Evolutionary conservation across 1,140 invertebrate genomes (phyloP), one percentile per base, ranked within the genome.

Genomic region (Ceratina australensis): DNA sequence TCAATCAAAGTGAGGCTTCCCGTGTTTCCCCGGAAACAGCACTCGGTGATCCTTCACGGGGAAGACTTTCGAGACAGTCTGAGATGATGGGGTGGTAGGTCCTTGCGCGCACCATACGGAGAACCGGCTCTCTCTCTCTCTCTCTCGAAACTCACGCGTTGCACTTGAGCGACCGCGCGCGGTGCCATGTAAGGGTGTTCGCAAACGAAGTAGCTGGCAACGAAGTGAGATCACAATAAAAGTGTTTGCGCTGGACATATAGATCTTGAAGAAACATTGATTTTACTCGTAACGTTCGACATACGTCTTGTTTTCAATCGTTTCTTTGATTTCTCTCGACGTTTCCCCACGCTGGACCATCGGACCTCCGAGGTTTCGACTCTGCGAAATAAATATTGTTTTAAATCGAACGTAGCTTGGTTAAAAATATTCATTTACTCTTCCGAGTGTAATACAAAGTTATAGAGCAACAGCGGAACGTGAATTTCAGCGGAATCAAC

Each of bases 1-100:
- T 2, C 13, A 33, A 71, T 50, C 61, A 50, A 42, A 76, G 7
- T n/a, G 63, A 56, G 52, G 59, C 42, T 47, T 42, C 28, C 22
- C 24, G 57, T 24, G 56, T 64, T 50, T 72, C 47, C 24, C 49
- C 59, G 65, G 54, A 66, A 78, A 66, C 56, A n/a, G 47, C 42
- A 52, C 68, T 75, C 42, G 20, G 22, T 5, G 57, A 42, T 82
- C 59, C 67, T 79, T 64, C 33, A 47, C 20, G 67, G 52, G 59
- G 20, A 63, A 80, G 78, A 80, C 64, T 83, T 83, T 83, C 63
- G 72, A 83, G 78, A 84, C 82, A 10, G 78, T 84, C 52, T 76
- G 71, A 60, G 56, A 76, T 84, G 59, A 13, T 26, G 50, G 28
- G 67, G 54, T 66, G 66, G 56, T 10, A 10, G 33, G 69, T 79